Evolutionary conservation across 2,113 vertebrate species (phyloP).

Genomic region (Pogona vitticeps): DNA sequence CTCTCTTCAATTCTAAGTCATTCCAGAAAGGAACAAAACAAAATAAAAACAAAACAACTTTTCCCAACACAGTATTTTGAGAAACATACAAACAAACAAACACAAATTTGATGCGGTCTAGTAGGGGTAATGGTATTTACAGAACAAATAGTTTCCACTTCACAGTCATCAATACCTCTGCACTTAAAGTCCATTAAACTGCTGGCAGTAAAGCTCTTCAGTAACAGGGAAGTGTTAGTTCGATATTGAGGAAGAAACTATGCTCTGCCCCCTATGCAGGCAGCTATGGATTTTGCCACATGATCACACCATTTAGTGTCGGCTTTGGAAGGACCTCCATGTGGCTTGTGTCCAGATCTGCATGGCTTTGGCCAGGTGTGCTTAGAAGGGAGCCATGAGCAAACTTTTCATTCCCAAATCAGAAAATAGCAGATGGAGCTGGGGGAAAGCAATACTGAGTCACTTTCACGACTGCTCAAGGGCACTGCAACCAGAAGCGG

Average conservation of each 20-base stretch:
- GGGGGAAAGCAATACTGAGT: background rate
- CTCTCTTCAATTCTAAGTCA: background rate
- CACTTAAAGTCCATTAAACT: constrained; percentile 67
- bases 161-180: constrained; percentile 53
- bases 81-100: constrained; percentile 45
- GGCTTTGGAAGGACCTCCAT: constrained; percentile 27
- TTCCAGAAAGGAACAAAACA: constrained; percentile 22
- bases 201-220: constrained; percentile 31
- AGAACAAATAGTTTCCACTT: constrained; percentile 71
- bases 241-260: constrained; percentile 42
- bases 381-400: background rate
- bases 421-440: constrained; percentile 17
- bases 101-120: constrained; percentile 57
- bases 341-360: background rate
- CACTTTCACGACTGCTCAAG: constrained; percentile 13
- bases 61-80: constrained; percentile 1
- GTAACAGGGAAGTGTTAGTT: constrained; percentile 58
- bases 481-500: constrained; percentile 11
- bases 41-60: too few species aligned
- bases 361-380: background rate
- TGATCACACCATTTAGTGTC: constrained; percentile 36
- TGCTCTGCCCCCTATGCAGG: constrained; percentile 46
- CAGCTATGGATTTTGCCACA: constrained; percentile 50
- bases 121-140: constrained; percentile 67
- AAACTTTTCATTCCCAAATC: constrained; percentile 20